Evolutionary conservation across 1,140 invertebrate species (phyloP).

Genomic region (Brachionus sp.): DNA sequence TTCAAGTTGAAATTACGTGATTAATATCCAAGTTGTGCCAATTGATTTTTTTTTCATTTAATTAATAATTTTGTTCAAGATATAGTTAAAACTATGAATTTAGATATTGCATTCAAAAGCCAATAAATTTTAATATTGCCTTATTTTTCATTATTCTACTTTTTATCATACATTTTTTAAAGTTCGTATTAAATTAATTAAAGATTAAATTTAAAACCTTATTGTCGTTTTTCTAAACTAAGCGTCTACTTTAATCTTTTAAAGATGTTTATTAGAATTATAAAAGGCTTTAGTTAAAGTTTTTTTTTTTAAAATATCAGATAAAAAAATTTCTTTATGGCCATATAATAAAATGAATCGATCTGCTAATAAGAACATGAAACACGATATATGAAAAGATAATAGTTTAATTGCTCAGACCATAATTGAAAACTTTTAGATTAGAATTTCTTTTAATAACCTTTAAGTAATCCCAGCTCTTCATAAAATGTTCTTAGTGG

Average conservation of each 20-base stretch:
- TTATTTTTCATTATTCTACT: not conserved
- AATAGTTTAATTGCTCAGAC: not conserved
- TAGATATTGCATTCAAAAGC: not conserved
- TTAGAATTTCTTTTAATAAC: conserved; percentile 5
- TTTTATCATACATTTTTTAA: not conserved
- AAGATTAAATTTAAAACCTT: not conserved
- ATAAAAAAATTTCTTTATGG: no score
- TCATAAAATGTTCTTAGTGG: not conserved
- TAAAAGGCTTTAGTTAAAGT: not conserved
- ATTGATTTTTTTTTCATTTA: no score
- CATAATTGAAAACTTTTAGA: not conserved
- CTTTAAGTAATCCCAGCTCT: not conserved
- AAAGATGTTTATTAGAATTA: not conserved
- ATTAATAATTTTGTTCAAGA: no score
- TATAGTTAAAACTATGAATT: not conserved
- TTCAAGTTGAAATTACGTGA: no score
- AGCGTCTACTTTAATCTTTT: not conserved
- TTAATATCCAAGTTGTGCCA: no score
- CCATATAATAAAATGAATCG: not conserved
- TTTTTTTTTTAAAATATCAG: not conserved
- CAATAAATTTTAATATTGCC: not conserved
- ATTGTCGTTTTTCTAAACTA: not conserved
- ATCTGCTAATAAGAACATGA: not conserved
- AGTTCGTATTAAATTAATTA: not conserved
- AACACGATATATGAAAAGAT: not conserved